Base-by-base conservation (phyloP, 2,888 invertebrate species). In the Cyrtodaria siliqua region DNA sequence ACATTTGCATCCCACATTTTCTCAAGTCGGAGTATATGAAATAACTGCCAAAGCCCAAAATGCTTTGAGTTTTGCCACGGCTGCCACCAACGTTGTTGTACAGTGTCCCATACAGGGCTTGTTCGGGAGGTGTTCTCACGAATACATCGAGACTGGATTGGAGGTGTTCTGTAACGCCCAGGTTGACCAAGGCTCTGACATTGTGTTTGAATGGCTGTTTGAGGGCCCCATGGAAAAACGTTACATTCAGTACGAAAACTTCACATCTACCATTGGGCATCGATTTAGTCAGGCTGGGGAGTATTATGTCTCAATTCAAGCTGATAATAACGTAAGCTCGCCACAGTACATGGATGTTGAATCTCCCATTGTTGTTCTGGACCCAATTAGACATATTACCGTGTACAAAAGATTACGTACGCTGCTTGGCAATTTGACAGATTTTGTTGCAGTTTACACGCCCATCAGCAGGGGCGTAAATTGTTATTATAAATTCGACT, bases 161-260 rank as follows among this genome's bases (percentile, higher is more conserved):
- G 71, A 78, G 20, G 8, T 89, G 14, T 44, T 33, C 2, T 89
- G 89, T 50, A 61, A 44, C 6, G 91, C 89, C 8, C 55, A 77
- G 6, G 79, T 90, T 1, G 33, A 61, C 4, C 42, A 62, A 4
- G 92, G 91, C 1, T 87, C 83, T 4, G 79, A 89, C 77, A 83
- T 87, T 14, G 67, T 69, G 2, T 91, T 89, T 73, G 62, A 53
- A 6, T 90, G 90, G 90, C 68, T 66, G 40, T 80, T 89, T 38
- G 73, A 76, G 26, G 72, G 71, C 14, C 38, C 49, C 23, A 47
- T 38, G 20, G 60, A 33, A 26, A 44, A 61, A 47, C 56, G 47
- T 12, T 59, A 49, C 38, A 69, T 44, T 18, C 29, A 60, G 26
- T 60, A 57, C 24, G 73, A 69, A 53, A 76, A 76, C 40, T 49